Base-by-base conservation (phyloP, 2,797 vertebrate species). In the Mionectes olivaceus region DNA sequence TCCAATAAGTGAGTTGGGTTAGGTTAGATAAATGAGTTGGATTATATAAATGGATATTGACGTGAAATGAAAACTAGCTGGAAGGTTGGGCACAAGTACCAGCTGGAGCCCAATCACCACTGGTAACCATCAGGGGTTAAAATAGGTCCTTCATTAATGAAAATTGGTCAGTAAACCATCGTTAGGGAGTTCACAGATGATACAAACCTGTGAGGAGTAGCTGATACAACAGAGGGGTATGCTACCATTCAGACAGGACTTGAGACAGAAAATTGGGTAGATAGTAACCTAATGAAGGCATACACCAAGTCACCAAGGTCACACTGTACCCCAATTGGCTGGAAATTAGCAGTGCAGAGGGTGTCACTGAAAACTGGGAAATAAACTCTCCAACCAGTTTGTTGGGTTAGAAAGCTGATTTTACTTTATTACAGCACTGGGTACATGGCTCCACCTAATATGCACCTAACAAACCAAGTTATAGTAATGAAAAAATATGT, bases 301-400 rank as follows among this genome's bases (percentile, higher is more conserved):
- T 57, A 33, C 9, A 8, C 7, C 17, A 56, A 49, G 13, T 24
- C 13, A 46, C 17, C 22, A 19, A 63, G 3, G 17, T 67, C 22
- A 55, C 1, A 1, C 12, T 46, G 24, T 9, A 16, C 3, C 7
- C 8, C 2, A 1, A 13, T 8, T 52, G 11, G 1, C 19, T 56
- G 16, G 18, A 88, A 69, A 63, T 13, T 8, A 59, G 3, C 10
- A 63, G 37, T 44, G 18, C 11, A 59, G 30, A 65, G 55, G 19
- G 14, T 64, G 11, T 64, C 21, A 12, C 61, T 64, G 41, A 64
- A 44, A 44, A 64, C 15, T 3, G 5, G 37, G 27, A 41, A 43
- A 63, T 23, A 32, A 43, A 43, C 60, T 43, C 39, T 63, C 19
- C 60, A n/a, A 23, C 5, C 5, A 44, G 61, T n/a, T 63, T 44